Evolutionary conservation across 2,113 vertebrate species (phyloP).

Genomic region (Thymallus thymallus): DNA sequence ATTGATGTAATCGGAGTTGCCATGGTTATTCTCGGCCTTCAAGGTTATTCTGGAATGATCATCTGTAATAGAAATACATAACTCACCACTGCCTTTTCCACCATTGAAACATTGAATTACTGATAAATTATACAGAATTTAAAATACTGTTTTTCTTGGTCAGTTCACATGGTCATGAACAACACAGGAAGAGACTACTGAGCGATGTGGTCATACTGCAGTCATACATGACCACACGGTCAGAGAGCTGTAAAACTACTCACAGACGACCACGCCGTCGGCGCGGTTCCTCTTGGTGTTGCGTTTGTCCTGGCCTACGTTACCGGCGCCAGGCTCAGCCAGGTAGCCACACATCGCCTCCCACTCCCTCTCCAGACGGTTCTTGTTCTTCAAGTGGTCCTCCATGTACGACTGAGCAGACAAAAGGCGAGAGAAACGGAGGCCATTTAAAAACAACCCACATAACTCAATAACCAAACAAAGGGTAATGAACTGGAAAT

Average conservation of each 20-base stretch:
- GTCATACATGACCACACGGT: background rate
- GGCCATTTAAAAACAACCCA: conserved; percentile 35
- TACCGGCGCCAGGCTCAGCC: conserved; percentile 82
- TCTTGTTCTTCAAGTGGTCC: conserved; percentile 95
- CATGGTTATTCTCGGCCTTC: conserved; percentile 85
- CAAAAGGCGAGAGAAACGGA: conserved; percentile 43
- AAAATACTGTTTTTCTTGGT: background rate
- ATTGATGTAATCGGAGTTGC: conserved; percentile 93
- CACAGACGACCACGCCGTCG: conserved; percentile 80
- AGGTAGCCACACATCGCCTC: conserved; percentile 92
- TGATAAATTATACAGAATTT: background rate
- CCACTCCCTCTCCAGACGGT: conserved; percentile 94
- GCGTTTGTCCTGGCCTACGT: conserved; percentile 76
- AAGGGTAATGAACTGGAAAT: background rate
- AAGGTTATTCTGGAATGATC: conserved; percentile 92
- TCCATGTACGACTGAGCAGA: conserved; percentile 91
- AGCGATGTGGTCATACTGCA: too few relatives aligned
- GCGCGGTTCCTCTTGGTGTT: conserved; percentile 85
- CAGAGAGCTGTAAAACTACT: conserved; percentile 52
- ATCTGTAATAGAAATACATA: conserved; percentile 77
- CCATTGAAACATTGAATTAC: background rate
- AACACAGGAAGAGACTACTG: background rate
- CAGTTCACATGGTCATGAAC: too few relatives aligned
- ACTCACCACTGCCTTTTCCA: conserved; percentile 35
- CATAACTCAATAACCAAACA: background rate